These are phyloP conservation scores for Pterois miles DNA, from an alignment of 2,797 vertebrate genomes.

Conservation along the genomic window DNA sequence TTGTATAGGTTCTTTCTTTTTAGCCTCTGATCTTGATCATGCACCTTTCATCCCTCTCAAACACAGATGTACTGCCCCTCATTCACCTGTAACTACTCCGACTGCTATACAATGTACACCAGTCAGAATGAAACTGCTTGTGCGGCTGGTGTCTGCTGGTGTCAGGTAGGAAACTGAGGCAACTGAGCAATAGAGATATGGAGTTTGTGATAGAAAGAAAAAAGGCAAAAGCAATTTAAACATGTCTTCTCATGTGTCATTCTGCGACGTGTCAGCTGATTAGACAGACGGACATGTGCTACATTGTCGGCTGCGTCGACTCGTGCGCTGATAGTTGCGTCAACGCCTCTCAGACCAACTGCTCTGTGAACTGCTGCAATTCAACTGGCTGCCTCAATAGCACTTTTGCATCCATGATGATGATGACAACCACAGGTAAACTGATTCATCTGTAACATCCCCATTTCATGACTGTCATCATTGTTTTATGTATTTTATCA, in stretches of 20 bases:
- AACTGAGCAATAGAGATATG: not conserved
- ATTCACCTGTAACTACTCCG: constrained; percentile 75
- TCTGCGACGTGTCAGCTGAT: constrained; percentile 73
- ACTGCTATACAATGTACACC: constrained; percentile 74
- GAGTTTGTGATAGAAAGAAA: not conserved
- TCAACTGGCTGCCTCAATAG: constrained; percentile 76
- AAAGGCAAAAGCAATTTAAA: not conserved
- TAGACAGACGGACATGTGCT: constrained; percentile 59
- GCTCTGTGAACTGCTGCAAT: constrained; percentile 80
- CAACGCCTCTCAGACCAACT: constrained; percentile 55
- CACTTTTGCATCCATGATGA: constrained; percentile 68
- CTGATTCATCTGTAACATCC: not conserved
- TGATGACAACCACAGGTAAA: constrained; percentile 66
- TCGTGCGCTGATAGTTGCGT: constrained; percentile 62
- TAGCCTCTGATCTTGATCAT: not conserved
- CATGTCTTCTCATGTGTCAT: constrained; percentile 8
- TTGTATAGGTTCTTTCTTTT: not conserved
- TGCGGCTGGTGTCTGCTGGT: constrained; percentile 24
- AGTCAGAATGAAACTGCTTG: constrained; percentile 62
- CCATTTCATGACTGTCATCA: not conserved
- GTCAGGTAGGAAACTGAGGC: constrained; percentile 73
- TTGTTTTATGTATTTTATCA: not conserved
- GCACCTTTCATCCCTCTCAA: not conserved
- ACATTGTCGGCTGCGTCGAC: constrained; percentile 74
- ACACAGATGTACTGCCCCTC: constrained; percentile 75